Evolutionary conservation across 2,888 invertebrate genomes (phyloP).

Genomic region (Prionchulus punctatus): DNA sequence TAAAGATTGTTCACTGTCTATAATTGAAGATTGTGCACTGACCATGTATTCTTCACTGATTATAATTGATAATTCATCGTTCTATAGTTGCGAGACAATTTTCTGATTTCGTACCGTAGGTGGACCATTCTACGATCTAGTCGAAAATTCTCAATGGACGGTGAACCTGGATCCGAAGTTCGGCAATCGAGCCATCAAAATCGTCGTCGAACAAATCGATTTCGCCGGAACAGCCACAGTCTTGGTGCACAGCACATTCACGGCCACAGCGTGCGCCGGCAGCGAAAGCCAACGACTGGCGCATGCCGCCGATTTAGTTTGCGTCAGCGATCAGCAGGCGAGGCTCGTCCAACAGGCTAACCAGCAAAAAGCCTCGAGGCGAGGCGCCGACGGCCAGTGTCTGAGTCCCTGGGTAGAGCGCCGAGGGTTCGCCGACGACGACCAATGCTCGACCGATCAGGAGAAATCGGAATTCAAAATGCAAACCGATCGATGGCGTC

Average conservation of each 20-base stretch:
- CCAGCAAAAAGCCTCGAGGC: neutral
- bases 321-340: neutral
- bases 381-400: neutral
- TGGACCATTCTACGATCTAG: neutral
- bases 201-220: neutral
- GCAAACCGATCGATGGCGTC: neutral
- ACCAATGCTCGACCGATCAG: neutral
- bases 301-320: neutral
- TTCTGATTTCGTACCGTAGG: too few relatives aligned
- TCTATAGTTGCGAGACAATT: too few relatives aligned
- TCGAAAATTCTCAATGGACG: neutral
- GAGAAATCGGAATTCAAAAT: neutral
- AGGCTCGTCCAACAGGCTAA: neutral
- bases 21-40: too few relatives aligned
- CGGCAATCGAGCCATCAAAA: neutral
- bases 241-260: neutral
- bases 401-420: neutral
- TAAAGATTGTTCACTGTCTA: too few relatives aligned
- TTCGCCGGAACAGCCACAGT: neutral
- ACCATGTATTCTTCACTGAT: too few relatives aligned
- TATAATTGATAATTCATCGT: too few relatives aligned
- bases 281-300: neutral
- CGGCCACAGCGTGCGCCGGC: neutral
- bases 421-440: neutral
- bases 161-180: neutral